Conservation (phyloP, 1,140 invertebrate species). For the Diabrotica undecimpunctata region DNA sequence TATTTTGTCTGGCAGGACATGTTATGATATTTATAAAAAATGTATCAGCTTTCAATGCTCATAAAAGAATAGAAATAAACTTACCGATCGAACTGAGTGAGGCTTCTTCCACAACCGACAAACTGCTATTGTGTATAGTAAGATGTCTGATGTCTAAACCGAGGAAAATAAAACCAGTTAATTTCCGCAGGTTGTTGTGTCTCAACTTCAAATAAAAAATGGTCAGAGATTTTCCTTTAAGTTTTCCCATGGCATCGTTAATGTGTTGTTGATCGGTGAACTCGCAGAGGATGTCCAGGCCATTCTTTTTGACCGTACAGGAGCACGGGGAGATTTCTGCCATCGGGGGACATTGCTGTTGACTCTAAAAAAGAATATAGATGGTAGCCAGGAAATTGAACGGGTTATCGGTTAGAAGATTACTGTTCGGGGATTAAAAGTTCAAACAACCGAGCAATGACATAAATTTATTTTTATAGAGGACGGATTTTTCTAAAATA, state of each 20-base stretch:
- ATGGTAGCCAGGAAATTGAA: neutral
- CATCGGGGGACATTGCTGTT: slow-evolving; percentile 67
- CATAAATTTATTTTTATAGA: no score
- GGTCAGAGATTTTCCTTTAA: slow-evolving; percentile 70
- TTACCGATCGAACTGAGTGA: slow-evolving; percentile 80
- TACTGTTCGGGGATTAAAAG: no score
- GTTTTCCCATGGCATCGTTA: slow-evolving; percentile 67
- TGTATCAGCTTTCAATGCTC: no score
- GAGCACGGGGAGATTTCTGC: slow-evolving; percentile 72
- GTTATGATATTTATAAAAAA: no score
- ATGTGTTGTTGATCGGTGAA: slow-evolving; percentile 73
- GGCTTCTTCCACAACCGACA: slow-evolving; percentile 80
- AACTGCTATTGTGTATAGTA: slow-evolving; percentile 80
- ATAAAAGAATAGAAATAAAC: slow-evolving; percentile 15
- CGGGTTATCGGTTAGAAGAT: no score
- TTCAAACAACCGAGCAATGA: no score
- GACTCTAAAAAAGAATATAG: slow-evolving; percentile 36
- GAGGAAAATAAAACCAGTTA: slow-evolving; percentile 81
- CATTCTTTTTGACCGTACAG: slow-evolving; percentile 80
- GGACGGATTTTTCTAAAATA: no score
- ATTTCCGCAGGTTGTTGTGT: slow-evolving; percentile 76
- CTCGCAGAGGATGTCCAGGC: slow-evolving; percentile 82
- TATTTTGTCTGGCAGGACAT: no score
- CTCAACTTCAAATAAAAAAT: slow-evolving; percentile 83
- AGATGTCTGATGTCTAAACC: slow-evolving; percentile 82